These are phyloP conservation scores for Xenentodon cancila DNA, from an alignment of 2,797 vertebrate genomes.

Conservation along the genomic window DNA sequence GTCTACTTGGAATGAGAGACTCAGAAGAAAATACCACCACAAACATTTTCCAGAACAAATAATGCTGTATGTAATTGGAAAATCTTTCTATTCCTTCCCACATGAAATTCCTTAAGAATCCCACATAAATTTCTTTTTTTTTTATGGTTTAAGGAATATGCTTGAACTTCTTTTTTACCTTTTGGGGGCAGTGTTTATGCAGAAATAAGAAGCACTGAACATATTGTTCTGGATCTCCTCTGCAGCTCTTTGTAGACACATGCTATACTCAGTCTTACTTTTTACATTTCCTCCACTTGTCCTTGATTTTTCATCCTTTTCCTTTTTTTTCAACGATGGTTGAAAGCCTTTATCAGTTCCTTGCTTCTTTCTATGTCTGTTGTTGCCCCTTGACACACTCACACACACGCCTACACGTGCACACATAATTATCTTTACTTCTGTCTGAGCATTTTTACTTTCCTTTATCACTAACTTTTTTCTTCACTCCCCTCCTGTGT, in stretches of 20 bases:
- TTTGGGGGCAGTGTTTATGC: conserved; percentile 65
- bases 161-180: conserved; percentile 36
- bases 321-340: conserved; percentile 23
- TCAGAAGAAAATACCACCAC: background rate
- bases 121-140: background rate
- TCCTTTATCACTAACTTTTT: conserved; percentile 31
- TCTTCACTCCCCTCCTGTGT: conserved; percentile 18
- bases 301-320: conserved; percentile 24
- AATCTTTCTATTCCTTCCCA: background rate
- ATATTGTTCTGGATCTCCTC: conserved; percentile 4
- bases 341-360: conserved; percentile 19
- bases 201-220: conserved; percentile 27
- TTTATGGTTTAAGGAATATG: background rate
- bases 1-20: background rate
- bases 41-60: background rate
- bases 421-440: conserved; percentile 8
- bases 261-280: background rate
- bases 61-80: too few species aligned
- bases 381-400: background rate
- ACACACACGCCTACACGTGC: too few species aligned
- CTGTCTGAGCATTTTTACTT: conserved; percentile 9
- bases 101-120: conserved; percentile 1
- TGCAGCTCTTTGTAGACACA: conserved; percentile 36
- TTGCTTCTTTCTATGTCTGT: background rate
- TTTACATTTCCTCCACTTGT: conserved; percentile 23